Conservation (phyloP, 2,113 vertebrate species). For the Syrmaticus mikado region DNA sequence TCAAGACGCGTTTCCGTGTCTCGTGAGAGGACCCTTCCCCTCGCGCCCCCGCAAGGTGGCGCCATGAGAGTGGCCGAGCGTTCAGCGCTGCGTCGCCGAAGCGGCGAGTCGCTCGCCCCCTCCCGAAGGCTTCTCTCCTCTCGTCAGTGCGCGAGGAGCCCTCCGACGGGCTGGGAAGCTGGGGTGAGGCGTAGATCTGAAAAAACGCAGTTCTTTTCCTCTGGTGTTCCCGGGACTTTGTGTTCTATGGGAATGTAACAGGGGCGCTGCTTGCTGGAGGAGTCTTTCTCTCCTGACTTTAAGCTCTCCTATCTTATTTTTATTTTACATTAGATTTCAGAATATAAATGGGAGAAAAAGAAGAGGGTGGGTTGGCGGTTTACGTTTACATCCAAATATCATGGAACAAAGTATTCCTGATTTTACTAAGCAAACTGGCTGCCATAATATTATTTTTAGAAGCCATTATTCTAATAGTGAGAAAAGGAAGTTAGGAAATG, state of each 20-base stretch:
- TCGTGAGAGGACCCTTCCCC: no score
- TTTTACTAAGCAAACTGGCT: background rate
- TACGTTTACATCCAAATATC: background rate
- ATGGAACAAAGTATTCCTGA: background rate
- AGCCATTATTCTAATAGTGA: background rate
- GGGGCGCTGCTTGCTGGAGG: background rate
- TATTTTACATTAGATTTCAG: background rate
- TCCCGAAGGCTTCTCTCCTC: background rate
- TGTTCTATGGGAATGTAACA: background rate
- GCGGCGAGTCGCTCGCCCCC: no score
- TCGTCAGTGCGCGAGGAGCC: background rate
- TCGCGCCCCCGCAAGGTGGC: background rate
- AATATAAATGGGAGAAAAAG: background rate
- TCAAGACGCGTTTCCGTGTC: background rate
- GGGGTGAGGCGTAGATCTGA: background rate
- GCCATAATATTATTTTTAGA: background rate
- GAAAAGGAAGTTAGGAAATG: background rate
- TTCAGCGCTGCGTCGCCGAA: background rate
- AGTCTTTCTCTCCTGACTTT: background rate
- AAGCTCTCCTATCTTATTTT: background rate
- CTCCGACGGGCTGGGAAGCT: background rate
- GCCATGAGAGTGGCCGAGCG: background rate
- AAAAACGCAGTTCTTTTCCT: background rate
- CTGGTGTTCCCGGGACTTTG: background rate
- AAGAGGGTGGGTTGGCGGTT: background rate